These are phyloP conservation scores for Halcyon senegalensis DNA, from an alignment of 2,113 vertebrate species.

Conservation along the genomic window DNA sequence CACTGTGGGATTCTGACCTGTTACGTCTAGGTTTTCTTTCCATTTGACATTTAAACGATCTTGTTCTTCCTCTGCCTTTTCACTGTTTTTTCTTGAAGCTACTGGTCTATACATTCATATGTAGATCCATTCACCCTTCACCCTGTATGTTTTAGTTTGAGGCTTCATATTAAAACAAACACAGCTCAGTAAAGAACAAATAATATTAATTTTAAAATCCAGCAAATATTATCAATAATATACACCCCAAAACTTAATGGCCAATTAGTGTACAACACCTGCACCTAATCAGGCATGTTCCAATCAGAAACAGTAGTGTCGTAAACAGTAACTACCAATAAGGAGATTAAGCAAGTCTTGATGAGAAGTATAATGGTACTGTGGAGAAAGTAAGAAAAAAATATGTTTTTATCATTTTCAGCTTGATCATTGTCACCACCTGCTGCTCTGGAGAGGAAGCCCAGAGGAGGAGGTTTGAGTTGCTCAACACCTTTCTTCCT, in stretches of 20 bases:
- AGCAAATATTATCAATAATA: not conserved
- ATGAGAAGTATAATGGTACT: not conserved
- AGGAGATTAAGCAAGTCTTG: not conserved
- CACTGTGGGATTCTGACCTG: not conserved
- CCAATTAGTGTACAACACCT: constrained; percentile 26
- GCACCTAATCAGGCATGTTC: not conserved
- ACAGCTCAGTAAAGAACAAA: not conserved
- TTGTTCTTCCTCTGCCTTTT: not conserved
- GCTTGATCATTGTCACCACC: not conserved
- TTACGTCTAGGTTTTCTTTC: not conserved
- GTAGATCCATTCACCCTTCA: not conserved
- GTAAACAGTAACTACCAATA: not conserved
- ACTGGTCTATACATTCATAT: rapidly evolving
- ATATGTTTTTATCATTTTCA: not conserved
- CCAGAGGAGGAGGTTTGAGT: not conserved
- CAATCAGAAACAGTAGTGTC: not conserved
- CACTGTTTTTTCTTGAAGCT: not conserved
- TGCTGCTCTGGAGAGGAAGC: not conserved
- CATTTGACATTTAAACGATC: not conserved
- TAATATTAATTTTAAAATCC: not conserved
- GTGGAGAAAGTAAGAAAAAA: not conserved
- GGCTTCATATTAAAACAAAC: not conserved
- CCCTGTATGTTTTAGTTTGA: not conserved
- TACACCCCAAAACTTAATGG: not conserved
- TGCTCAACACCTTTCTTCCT: not conserved